Base-by-base conservation (phyloP, 2,888 invertebrate genomes). In the Acholoe squamosa region DNA sequence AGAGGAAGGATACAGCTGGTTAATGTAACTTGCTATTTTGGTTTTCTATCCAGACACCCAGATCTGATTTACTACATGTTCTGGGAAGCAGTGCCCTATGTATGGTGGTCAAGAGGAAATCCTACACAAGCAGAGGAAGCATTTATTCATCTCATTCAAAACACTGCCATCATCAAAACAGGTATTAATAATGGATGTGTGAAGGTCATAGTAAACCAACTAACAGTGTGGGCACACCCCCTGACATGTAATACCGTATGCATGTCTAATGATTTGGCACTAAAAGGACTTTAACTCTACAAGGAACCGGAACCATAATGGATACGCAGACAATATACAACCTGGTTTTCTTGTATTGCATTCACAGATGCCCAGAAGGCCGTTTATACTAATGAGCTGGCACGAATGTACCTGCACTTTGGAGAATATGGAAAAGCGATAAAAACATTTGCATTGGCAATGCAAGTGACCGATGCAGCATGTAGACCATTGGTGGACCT, bases 81-180 rank as follows among this genome's bases (percentile, higher is more conserved):
- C 14, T 61, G 61, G 61, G 19, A 19, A n/a, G 61, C 61, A n/a
- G n/a, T 61, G 3, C 3, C 7, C n/a, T 61, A 61, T 14, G 61
- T 61, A 3, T 61, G 61, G 61, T 61, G 61, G 61, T 61, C 61
- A n/a, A 61, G 61, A 19, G 61, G 61, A 61, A 61, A 61, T 61
- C 1, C 19, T n/a, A 14, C 19, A 7, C n/a, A 61, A n/a, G 19
- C 61, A n/a, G 61, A 61, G 19, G 61, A 61, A 3, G 61, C 61
- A 19, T 61, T 61, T 14, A 7, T 61, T 61, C 61, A 61, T 61
- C 61, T 61, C 22, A 61, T 61, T 3, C 22, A n/a, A 61, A n/a
- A 61, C n/a, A 19, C 22, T 3, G n/a, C 19, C 19, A 61, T 61
- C 61, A 61, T 61, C 61, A 61, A 61, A n/a, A 61, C 61, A 61